Base-by-base conservation (phyloP, 30 jellyfish, hydroid and myxozoan genomes). In the Nemopilema nomurai region DNA sequence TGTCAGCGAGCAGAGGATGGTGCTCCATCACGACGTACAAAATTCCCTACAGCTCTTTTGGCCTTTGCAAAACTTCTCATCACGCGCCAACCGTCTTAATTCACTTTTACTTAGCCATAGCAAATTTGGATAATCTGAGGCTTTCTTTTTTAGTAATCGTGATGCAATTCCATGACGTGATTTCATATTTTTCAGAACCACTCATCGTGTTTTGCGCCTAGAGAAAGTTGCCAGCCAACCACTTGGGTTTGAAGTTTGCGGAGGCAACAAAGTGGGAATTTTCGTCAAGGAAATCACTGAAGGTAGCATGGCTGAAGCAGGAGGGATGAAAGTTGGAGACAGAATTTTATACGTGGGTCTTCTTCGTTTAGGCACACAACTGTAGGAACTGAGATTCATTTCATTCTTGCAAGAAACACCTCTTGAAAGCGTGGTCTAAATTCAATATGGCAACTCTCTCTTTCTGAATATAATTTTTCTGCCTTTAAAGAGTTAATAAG, bases 291-390 rank as follows among this genome's bases (percentile, higher is more conserved):
- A 73, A 49, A 67, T 91, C n/a, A 64, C 32, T 8, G 91, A 89
- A 26, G 96, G 93, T 20, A 73, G 91, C 78, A 74, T 78, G 92
- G 97, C 97, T 17, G 90, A 89, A 1, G 77, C 57, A 18, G 92
- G 96, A 6, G 96, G 96, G 13, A 49, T 91, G 90, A 79, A 73
- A 84, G 96, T 85, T 67, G 97, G 97, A 0, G 97, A 91, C 62
- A 72, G 97, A 71, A 69, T 91, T 22, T 76, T 91, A 1, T 68
- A 91, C 31, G 97, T 91, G 74, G 69, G 89, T 49, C 29, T 79
- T 17, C 9, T 23, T 25, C 88, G 62, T 62, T 22, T 79, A 19
- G 83, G 13, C 23, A 76, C 41, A 16, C 18, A 32, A 18, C 16
- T 72, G 30, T 31, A 13, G 29, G 29, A 8, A 22, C 8, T 50